Conservation (phyloP, 1,140 invertebrate genomes). For the Pseudomyrmex flavicornis region DNA sequence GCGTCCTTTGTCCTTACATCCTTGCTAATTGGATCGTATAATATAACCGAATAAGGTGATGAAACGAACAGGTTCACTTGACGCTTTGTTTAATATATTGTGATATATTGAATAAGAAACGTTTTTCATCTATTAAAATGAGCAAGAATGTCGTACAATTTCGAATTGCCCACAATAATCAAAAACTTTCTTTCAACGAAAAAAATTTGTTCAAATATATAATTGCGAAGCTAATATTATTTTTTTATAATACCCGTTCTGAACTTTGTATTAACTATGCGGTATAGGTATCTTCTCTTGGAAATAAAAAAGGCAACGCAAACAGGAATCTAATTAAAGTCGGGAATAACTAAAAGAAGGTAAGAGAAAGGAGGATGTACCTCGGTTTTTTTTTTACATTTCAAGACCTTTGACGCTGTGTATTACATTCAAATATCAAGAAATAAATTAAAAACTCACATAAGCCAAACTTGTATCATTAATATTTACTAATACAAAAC, state of each 20-base stretch:
- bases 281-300: neutral
- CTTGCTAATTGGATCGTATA: constrained; percentile 70
- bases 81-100: constrained; percentile 41
- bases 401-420: neutral
- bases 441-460: neutral
- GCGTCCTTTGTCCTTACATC: constrained; percentile 66
- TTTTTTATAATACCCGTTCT: neutral
- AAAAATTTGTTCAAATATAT: constrained; percentile 11
- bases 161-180: neutral
- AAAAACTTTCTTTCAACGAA: neutral
- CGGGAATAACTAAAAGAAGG: neutral
- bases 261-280: neutral
- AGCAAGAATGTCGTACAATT: neutral
- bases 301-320: neutral
- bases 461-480: neutral
- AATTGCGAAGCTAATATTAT: neutral
- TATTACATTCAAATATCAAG: neutral
- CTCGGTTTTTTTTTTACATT: neutral
- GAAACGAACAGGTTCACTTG: constrained; percentile 68
- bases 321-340: neutral
- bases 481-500: constrained; percentile 4
- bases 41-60: constrained; percentile 69
- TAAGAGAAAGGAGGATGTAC: neutral
- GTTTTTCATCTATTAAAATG: neutral
- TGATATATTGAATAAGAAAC: constrained; percentile 38